phyloP scores from a whole-genome alignment of 2,113 vertebrate genomes.

The Peromyscus californicus region DNA sequence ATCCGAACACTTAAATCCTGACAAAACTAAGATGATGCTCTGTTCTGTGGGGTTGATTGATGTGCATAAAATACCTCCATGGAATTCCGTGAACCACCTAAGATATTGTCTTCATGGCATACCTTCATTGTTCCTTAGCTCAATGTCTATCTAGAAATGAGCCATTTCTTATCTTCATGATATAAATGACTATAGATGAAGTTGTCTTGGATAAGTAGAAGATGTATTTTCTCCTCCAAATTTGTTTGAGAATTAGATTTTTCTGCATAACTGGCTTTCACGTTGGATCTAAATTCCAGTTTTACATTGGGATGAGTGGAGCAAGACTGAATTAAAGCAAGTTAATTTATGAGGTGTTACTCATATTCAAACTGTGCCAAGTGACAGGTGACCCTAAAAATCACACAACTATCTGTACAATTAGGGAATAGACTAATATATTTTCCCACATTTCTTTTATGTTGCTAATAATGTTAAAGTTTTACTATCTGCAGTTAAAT shows the following conservation, averaged over 20 bases:
- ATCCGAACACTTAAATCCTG: background rate
- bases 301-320: slow-evolving; percentile 19
- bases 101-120: background rate
- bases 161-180: background rate
- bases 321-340: slow-evolving; percentile 45
- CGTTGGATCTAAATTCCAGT: slow-evolving; percentile 11
- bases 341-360: slow-evolving; percentile 53
- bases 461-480: slow-evolving; percentile 58
- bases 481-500: slow-evolving; percentile 25
- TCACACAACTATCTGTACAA: slow-evolving; percentile 53
- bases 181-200: background rate
- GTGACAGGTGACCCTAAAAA: slow-evolving; percentile 47
- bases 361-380: slow-evolving; percentile 23
- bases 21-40: background rate
- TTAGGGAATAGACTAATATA: slow-evolving; percentile 34
- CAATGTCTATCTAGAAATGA: background rate
- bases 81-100: background rate
- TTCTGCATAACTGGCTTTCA: background rate
- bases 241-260: slow-evolving; percentile 35
- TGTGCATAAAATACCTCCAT: background rate
- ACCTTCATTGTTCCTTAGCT: background rate
- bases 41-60: background rate
- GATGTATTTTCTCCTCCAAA: slow-evolving; percentile 12
- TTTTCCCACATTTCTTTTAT: slow-evolving; percentile 47
- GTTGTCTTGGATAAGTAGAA: background rate